A percentile compares a stretch with the other conserved stretches of the same genome.
phyloP scores from a whole-genome alignment of 2,113 vertebrate species.

The Danionella cerebrum region DNA sequence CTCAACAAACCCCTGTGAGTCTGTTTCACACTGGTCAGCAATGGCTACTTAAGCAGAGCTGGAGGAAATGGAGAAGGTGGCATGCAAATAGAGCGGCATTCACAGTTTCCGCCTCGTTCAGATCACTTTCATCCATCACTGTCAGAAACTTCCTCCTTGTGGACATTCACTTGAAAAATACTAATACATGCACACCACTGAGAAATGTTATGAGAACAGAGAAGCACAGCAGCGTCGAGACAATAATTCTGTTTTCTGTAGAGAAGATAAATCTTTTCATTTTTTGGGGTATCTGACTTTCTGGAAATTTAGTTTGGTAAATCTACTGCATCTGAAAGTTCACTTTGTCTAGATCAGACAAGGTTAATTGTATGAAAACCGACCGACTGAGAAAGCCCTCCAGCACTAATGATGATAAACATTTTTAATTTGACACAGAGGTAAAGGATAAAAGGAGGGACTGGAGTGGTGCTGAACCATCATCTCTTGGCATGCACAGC shows the following conservation, averaged over 20 bases:
- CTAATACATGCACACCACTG: background rate
- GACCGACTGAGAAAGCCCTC: background rate
- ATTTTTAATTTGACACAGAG: background rate
- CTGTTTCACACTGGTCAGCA: background rate
- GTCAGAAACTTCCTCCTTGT: background rate
- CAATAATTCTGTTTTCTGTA: no score
- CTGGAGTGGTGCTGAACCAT: background rate
- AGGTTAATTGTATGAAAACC: background rate
- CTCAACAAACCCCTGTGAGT: background rate
- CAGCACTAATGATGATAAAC: background rate
- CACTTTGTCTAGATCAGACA: background rate
- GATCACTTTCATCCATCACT: background rate
- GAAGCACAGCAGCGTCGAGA: no score
- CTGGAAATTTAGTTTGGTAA: background rate
- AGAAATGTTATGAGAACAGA: no score
- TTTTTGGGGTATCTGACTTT: no score
- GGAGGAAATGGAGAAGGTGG: background rate
- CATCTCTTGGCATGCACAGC: background rate
- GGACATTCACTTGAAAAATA: background rate
- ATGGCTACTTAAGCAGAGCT: no score
- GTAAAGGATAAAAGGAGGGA: background rate
- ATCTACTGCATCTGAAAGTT: background rate
- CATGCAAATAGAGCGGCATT: background rate
- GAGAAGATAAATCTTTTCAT: no score
- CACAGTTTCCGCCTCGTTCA: background rate